Evolutionary conservation across 2,797 vertebrate genomes (phyloP).

Genomic region (Fringilla coelebs): DNA sequence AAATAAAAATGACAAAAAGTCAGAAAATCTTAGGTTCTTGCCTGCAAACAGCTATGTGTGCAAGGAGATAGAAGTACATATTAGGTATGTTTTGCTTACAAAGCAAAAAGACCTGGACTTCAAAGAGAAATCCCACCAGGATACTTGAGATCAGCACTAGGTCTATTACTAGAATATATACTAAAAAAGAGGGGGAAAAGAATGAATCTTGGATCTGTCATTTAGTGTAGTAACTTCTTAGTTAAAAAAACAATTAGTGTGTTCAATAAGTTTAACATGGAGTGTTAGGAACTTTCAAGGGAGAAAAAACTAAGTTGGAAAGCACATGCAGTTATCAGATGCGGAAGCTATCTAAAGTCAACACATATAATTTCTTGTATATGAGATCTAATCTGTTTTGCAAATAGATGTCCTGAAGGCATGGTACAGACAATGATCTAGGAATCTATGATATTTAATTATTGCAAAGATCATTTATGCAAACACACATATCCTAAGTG

Average conservation of each 20-base stretch:
- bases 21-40: not conserved
- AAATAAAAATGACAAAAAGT: not conserved
- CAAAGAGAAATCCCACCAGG: not conserved
- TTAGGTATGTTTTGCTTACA: not conserved
- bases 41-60: not conserved
- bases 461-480: not conserved
- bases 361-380: not conserved
- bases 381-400: not conserved
- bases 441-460: not conserved
- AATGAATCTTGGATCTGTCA: not conserved
- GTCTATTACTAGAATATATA: not conserved
- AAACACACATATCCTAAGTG: not conserved
- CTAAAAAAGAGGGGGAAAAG: not conserved
- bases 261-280: not conserved
- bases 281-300: not conserved
- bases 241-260: not conserved
- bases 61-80: not conserved
- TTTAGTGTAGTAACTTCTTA: not conserved
- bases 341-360: not conserved
- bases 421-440: not conserved
- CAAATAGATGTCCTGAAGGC: not conserved
- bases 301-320: not conserved
- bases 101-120: not conserved
- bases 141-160: not conserved
- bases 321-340: not conserved